These are phyloP conservation scores for Drosophila ananassae DNA, from an alignment of 1,140 invertebrate species.

Conservation along the genomic window DNA sequence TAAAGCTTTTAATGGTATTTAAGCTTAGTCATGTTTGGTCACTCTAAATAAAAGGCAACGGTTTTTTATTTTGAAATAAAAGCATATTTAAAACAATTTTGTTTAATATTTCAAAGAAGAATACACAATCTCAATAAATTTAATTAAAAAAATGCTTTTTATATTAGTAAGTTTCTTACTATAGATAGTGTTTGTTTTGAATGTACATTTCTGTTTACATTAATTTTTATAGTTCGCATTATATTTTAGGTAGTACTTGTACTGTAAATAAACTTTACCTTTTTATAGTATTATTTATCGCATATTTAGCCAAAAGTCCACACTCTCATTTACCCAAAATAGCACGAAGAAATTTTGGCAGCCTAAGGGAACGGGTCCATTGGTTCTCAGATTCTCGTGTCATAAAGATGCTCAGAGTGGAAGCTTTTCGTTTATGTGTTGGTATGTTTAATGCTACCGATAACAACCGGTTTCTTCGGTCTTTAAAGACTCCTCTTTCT, in stretches of 20 bases:
- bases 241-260: not conserved
- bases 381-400: constrained; percentile 1
- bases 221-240: not conserved
- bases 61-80: not conserved
- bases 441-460: constrained; percentile 6
- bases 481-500: not conserved
- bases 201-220: not conserved
- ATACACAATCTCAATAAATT: too few species aligned
- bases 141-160: too few species aligned
- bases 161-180: too few species aligned
- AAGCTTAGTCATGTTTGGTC: not conserved
- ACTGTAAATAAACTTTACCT: not conserved
- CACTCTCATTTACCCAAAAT: constrained; percentile 29
- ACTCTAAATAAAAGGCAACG: not conserved
- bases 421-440: constrained; percentile 2
- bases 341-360: constrained; percentile 11
- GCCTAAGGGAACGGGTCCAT: constrained; percentile 18
- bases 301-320: constrained; percentile 19
- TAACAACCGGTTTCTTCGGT: constrained; percentile 30
- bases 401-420: constrained; percentile 11
- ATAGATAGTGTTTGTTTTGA: too few species aligned
- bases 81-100: too few species aligned
- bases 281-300: not conserved
- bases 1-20: not conserved
- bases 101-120: too few species aligned